Conservation (phyloP, 2,113 vertebrate species). For the Podocnemis expansa region DNA sequence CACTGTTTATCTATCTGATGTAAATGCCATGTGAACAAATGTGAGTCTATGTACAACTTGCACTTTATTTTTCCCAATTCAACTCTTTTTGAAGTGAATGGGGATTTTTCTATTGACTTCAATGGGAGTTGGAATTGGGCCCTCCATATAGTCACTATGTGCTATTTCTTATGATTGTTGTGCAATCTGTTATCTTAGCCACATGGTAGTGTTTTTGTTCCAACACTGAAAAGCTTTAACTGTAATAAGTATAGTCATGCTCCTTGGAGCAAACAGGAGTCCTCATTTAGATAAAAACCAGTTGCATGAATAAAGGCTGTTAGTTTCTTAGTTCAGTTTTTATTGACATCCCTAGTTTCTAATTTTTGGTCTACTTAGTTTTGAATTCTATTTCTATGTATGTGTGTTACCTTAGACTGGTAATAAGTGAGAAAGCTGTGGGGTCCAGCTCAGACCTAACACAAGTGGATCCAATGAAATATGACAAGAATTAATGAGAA, state of each 20-base stretch:
- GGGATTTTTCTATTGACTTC: background rate
- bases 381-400: background rate
- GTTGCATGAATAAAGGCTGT: background rate
- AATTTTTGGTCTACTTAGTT: background rate
- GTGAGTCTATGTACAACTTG: background rate
- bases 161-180: background rate
- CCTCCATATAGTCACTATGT: background rate
- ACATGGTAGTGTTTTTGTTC: background rate
- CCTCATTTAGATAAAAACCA: background rate
- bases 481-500: background rate
- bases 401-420: background rate
- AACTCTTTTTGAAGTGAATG: background rate
- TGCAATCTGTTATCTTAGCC: background rate
- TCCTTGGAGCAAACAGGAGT: background rate
- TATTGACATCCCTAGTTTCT: background rate
- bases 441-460: background rate
- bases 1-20: background rate
- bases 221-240: background rate
- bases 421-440: background rate
- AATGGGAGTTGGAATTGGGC: background rate
- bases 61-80: background rate
- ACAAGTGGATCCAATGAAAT: background rate
- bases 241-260: background rate
- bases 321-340: background rate
- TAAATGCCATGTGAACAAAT: background rate